Percentiles rank a stretch among this genome's conserved stretches.
phyloP scores from a whole-genome alignment of 2,113 vertebrate genomes.

The Oenanthe oenanthe region DNA sequence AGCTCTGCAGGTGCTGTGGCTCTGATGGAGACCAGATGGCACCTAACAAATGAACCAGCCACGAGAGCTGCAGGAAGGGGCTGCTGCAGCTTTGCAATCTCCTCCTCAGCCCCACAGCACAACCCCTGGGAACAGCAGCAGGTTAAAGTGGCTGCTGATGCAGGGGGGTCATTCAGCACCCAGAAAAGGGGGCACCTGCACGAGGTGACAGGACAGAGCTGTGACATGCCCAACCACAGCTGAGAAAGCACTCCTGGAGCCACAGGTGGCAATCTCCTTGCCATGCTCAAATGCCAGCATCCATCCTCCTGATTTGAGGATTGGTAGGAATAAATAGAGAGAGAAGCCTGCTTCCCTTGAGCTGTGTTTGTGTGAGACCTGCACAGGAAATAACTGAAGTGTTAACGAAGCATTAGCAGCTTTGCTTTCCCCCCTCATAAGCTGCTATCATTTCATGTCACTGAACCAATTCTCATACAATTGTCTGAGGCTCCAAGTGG shows the following conservation, averaged over 20 bases:
- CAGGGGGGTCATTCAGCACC: background rate
- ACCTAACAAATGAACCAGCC: background rate
- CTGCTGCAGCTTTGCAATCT: background rate
- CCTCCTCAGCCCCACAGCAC: background rate
- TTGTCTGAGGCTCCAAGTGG: background rate
- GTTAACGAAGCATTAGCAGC: background rate
- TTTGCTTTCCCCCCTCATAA: background rate
- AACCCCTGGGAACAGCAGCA: background rate
- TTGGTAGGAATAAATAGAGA: fast-evolving
- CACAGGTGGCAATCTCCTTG: background rate
- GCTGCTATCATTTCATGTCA: background rate
- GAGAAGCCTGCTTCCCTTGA: no score
- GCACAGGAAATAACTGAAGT: background rate
- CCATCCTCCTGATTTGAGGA: background rate
- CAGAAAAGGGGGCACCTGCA: fast-evolving
- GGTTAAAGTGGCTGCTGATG: background rate
- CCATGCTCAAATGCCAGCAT: background rate
- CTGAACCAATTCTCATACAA: background rate
- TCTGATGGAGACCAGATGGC: background rate
- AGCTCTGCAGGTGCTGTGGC: background rate
- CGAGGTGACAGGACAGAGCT: background rate
- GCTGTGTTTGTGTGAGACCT: background rate
- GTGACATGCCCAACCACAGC: background rate
- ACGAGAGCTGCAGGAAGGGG: background rate
- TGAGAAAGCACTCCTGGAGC: background rate